Conservation (phyloP, 2,888 invertebrate genomes). For the Oscheius sp. region DNA sequence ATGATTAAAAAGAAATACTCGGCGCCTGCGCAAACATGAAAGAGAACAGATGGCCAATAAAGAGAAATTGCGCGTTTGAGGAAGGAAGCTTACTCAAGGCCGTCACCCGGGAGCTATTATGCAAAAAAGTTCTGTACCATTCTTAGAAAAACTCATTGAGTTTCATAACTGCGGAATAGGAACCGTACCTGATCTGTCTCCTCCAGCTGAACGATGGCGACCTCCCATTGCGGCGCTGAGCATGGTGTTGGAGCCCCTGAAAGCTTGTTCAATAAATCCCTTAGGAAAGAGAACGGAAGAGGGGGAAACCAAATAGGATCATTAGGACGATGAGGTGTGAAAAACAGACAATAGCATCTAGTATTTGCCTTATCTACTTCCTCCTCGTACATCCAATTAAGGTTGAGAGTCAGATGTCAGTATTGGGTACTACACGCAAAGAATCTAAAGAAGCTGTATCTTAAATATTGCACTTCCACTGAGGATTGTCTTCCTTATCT, state of each 20-base stretch:
- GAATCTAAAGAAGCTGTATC: too few relatives aligned
- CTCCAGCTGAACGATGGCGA: slow-evolving; percentile 30
- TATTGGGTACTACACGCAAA: too few relatives aligned
- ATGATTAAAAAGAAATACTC: slow-evolving; percentile 7
- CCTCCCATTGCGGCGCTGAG: slow-evolving; percentile 32
- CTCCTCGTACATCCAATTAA: too few relatives aligned
- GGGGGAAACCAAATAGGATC: too few relatives aligned
- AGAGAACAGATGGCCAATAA: slow-evolving; percentile 37
- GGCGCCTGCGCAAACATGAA: slow-evolving; percentile 33
- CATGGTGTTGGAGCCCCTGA: slow-evolving; percentile 1
- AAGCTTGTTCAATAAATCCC: neutral
- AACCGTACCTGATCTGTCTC: slow-evolving; percentile 2
- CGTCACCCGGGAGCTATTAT: slow-evolving; percentile 13
- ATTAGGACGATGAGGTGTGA: too few relatives aligned
- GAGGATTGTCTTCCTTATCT: too few relatives aligned
- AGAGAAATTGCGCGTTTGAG: slow-evolving; percentile 37
- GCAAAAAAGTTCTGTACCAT: slow-evolving; percentile 8
- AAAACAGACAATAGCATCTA: too few relatives aligned
- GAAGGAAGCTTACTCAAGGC: slow-evolving; percentile 33
- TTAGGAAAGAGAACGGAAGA: too few relatives aligned
- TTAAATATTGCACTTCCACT: too few relatives aligned
- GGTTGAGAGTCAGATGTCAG: too few relatives aligned
- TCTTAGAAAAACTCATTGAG: neutral
- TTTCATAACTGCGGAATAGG: neutral
- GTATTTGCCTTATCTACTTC: too few relatives aligned